phyloP scores from a whole-genome alignment of 2,113 vertebrate species.

The Etia nguti region DNA sequence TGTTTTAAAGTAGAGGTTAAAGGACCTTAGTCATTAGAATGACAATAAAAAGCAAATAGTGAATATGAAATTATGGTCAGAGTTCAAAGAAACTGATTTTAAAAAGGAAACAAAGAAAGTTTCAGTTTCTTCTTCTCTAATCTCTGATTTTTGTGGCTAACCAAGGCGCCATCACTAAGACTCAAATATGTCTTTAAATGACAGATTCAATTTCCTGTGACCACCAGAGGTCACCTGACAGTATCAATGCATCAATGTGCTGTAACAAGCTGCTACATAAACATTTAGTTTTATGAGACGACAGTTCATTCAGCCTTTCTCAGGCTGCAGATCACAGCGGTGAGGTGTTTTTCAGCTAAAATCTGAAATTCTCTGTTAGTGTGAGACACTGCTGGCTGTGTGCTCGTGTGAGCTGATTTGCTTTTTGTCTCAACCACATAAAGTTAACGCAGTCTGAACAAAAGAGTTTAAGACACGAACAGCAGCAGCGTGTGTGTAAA shows the following conservation, averaged over 20 bases:
- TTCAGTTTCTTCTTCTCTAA: not conserved
- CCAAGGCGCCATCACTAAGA: not conserved
- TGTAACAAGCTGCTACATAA: rapidly evolving
- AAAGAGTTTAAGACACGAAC: not conserved
- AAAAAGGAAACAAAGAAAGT: not conserved
- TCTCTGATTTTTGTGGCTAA: not conserved
- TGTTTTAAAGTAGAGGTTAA: not conserved
- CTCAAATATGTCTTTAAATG: not conserved
- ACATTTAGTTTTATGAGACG: not conserved
- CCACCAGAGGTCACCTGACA: not conserved
- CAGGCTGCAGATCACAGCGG: not conserved
- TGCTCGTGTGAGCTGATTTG: not conserved
- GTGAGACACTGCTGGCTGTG: not conserved
- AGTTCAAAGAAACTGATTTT: not conserved
- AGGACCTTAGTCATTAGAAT: not conserved
- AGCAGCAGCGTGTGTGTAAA: not conserved
- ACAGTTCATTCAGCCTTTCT: not conserved
- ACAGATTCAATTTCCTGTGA: not conserved
- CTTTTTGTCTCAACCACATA: not conserved
- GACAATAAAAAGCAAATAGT: not conserved
- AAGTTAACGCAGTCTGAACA: not conserved
- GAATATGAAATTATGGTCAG: not conserved
- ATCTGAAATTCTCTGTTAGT: not conserved
- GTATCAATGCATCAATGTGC: rapidly evolving
- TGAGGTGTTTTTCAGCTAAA: not conserved